Conservation (phyloP, 2,888 invertebrate genomes). For the Polyploca ridens region DNA sequence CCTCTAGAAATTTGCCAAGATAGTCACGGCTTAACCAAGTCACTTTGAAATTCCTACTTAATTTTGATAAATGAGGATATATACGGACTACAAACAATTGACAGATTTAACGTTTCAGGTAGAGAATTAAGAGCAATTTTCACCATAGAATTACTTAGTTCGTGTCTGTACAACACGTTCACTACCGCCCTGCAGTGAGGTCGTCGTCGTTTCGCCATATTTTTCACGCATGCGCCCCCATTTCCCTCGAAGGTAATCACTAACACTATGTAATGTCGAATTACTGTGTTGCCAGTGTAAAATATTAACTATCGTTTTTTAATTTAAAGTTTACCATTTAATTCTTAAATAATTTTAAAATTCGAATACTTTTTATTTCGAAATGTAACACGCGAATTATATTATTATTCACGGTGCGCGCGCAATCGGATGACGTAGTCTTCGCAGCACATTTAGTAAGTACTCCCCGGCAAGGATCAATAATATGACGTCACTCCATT, state of each 20-base stretch:
- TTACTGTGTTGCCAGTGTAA: constrained; percentile 46
- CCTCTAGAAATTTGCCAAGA: constrained; percentile 22
- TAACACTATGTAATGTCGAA: constrained; percentile 55
- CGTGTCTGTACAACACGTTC: constrained; percentile 49
- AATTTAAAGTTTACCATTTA: background rate
- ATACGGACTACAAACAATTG: background rate
- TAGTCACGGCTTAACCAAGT: background rate
- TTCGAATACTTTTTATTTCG: background rate
- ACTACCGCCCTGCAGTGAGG: constrained; percentile 71
- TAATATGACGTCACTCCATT: constrained; percentile 79
- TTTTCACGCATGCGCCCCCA: constrained; percentile 76
- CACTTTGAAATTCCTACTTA: background rate
- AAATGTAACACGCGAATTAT: background rate
- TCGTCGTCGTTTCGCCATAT: constrained; percentile 69
- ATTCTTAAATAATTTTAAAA: background rate
- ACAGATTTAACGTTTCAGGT: background rate
- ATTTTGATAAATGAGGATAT: background rate
- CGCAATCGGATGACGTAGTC: constrained; percentile 50
- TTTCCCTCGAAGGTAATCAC: constrained; percentile 68
- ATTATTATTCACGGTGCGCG: constrained; percentile 40
- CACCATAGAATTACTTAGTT: constrained; percentile 28
- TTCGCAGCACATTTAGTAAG: constrained; percentile 48
- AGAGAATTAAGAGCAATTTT: background rate
- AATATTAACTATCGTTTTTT: constrained; percentile 9
- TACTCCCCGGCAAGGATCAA: constrained; percentile 54